A percentile compares a stretch with the other conserved stretches of the same genome.
Evolutionary conservation across 2,797 vertebrate species (phyloP).

Genomic region (Craterocephalus amniculus): DNA sequence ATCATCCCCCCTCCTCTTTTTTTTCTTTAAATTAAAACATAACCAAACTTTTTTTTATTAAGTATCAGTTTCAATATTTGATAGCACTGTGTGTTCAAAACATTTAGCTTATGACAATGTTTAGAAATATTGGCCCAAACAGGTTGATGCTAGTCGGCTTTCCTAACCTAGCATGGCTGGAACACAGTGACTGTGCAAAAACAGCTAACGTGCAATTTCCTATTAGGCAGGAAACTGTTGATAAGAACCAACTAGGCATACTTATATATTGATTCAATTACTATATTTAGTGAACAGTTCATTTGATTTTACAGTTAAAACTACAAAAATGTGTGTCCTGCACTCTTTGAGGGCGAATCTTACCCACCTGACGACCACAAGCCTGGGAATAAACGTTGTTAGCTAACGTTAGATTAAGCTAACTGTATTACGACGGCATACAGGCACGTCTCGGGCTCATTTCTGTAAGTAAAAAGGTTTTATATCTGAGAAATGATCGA

Average conservation of each 20-base stretch:
- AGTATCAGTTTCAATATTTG: not conserved
- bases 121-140: not conserved
- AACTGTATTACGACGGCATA: not conserved
- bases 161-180: not conserved
- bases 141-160: not conserved
- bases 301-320: not conserved
- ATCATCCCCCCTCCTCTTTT: not conserved
- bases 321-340: too few relatives aligned
- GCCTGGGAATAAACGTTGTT: not conserved
- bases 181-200: too few relatives aligned
- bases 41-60: not conserved
- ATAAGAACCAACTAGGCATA: not conserved
- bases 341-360: not conserved
- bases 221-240: not conserved
- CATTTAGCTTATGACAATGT: not conserved
- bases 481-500: not conserved
- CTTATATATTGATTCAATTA: not conserved
- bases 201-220: not conserved
- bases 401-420: conserved; percentile 7
- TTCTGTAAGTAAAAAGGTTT: conserved; percentile 1
- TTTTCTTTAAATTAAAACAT: too few relatives aligned
- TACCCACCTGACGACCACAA: not conserved
- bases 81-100: not conserved
- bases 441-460: too few relatives aligned
- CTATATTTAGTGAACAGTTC: not conserved